Base-by-base conservation (phyloP, 2,797 vertebrate genomes). In the Enteromius viviparus region DNA sequence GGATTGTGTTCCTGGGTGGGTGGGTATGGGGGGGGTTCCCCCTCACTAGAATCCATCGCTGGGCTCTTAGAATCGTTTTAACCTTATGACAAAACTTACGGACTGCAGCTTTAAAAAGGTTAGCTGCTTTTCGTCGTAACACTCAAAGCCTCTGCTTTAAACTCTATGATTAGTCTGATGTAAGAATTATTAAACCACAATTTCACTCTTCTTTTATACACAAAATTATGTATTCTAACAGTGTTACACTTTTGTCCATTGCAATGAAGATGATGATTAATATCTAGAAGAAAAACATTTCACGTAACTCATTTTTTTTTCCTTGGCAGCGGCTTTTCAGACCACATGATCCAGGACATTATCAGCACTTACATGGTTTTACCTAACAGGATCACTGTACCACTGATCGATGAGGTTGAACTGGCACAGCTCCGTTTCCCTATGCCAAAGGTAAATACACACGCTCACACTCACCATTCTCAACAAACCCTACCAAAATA, bases 291-390 rank as follows among this genome's bases (percentile, higher is more conserved):
- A 40, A 58, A 12, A 55, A 14, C 7, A 17, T 66, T 29, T 53
- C 0, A 12, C 12, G 34, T 60, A 42, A 42, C 8, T 26, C 8
- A 14, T 53, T 53, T 45, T 1, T 69, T 83, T 78, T 77, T 23
- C 23, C 51, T 82, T 83, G 9, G 82, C 93, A 99, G 98, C 53
- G 96, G 95, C 60, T 93, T 99, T 90, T 98, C 97, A 9, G 96
- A 99, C 87, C 96, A 95, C 70, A 95, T 99, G 87, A 98, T 99
- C 88, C 83, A 97, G 93, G 98, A 99, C 88, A 95, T 98, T 69
- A 99, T 99, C 92, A 96, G 95, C 88, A 97, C 95, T 92, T 96
- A 99, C 87, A 87, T 99, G 94, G 98, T 99, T 85, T 95, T 99
- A 88, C 98, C 98, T 80, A 99, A 99, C 53, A 94, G 97, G 49